These are phyloP conservation scores for Ptiloglossa arizonensis DNA, from an alignment of 1,140 invertebrate species.

Conservation along the genomic window DNA sequence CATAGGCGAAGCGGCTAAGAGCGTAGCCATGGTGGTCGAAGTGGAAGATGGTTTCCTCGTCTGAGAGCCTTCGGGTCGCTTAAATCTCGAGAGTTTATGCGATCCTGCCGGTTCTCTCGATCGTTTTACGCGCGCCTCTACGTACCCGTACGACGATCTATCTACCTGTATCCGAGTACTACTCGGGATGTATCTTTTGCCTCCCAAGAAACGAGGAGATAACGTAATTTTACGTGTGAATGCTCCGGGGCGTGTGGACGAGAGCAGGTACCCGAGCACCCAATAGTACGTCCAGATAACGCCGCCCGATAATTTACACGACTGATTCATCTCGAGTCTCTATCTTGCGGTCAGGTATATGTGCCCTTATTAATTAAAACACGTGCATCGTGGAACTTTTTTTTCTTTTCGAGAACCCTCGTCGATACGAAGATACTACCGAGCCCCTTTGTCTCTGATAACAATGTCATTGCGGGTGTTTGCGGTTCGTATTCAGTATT, in stretches of 20 bases:
- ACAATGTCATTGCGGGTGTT: not conserved
- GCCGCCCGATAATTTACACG: constrained; percentile 73
- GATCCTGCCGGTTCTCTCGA: constrained; percentile 65
- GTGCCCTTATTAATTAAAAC: constrained; percentile 78
- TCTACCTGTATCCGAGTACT: constrained; percentile 63
- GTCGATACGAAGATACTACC: not conserved
- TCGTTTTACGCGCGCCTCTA: constrained; percentile 66
- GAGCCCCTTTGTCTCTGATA: not conserved
- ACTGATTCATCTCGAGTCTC: constrained; percentile 70
- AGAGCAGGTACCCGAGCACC: constrained; percentile 71
- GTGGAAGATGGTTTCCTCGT: constrained; percentile 63
- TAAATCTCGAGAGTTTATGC: constrained; percentile 66
- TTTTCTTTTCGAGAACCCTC: constrained; percentile 40
- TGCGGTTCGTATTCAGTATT: too few species aligned
- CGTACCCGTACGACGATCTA: constrained; percentile 62
- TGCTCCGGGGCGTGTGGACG: constrained; percentile 65
- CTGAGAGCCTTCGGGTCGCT: constrained; percentile 50
- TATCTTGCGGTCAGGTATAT: constrained; percentile 51
- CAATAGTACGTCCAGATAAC: constrained; percentile 74
- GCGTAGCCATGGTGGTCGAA: constrained; percentile 62
- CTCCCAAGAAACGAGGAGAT: constrained; percentile 71
- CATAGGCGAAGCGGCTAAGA: constrained; percentile 44
- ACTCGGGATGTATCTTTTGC: constrained; percentile 62
- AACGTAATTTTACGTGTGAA: constrained; percentile 77
- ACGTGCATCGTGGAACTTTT: constrained; percentile 39